Percentiles rank a stretch among this genome's conserved stretches.
Evolutionary conservation across 2,888 invertebrate genomes (phyloP).

Genomic region (Andrena minutula): DNA sequence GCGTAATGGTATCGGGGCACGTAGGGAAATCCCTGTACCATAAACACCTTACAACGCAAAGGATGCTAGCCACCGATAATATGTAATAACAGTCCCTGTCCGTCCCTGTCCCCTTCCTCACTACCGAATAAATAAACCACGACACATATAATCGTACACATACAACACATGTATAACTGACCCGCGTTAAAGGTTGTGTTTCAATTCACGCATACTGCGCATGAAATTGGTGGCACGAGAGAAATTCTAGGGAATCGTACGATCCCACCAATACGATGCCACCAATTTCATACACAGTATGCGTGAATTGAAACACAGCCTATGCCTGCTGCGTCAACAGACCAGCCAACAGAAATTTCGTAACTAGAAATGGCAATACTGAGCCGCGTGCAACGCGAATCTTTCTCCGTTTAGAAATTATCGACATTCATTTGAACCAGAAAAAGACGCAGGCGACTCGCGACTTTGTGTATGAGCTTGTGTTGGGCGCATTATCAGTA

Average conservation of each 20-base stretch:
- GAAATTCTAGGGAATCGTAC: too few species aligned
- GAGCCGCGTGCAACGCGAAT: neutral
- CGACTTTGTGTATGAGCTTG: neutral
- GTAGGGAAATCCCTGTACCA: neutral
- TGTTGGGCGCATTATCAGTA: neutral
- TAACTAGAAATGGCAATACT: neutral
- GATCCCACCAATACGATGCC: too few species aligned
- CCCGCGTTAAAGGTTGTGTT: neutral
- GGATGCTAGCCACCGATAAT: neutral
- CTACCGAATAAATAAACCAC: constrained; percentile 25
- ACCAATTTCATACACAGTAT: too few species aligned
- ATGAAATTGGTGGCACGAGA: too few species aligned
- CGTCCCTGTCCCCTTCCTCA: neutral
- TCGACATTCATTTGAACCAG: neutral
- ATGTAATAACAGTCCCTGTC: neutral
- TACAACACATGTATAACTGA: neutral
- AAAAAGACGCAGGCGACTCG: neutral
- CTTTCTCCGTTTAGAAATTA: neutral
- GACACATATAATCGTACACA: neutral
- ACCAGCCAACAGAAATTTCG: constrained; percentile 16
- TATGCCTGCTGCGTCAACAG: constrained; percentile 12
- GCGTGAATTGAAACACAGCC: too few species aligned
- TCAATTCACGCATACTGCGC: too few species aligned
- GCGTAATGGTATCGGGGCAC: neutral
- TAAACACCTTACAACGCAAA: neutral